Percentiles rank a stretch among this genome's conserved stretches.
These are phyloP conservation scores for Disparrhopalites patrizii DNA, from an alignment of 2,888 invertebrate genomes.

Conservation along the genomic window DNA sequence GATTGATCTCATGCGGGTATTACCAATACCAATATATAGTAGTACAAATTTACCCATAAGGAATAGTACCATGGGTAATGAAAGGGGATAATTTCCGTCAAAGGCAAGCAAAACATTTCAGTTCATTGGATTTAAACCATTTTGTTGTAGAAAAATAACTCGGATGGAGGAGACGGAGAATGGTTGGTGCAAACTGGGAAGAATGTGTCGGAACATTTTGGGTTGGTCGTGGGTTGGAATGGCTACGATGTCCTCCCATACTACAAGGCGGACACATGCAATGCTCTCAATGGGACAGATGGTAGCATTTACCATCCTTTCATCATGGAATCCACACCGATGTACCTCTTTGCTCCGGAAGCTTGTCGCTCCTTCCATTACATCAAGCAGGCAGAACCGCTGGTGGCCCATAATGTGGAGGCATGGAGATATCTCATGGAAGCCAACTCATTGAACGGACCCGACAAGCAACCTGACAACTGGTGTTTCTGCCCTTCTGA, in stretches of 20 bases:
- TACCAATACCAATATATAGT: slow-evolving; percentile 5
- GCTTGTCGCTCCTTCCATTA: slow-evolving; percentile 49
- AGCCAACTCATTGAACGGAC: slow-evolving; percentile 28
- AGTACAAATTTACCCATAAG: too few species aligned
- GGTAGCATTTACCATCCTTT: slow-evolving; percentile 49
- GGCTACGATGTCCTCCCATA: slow-evolving; percentile 33
- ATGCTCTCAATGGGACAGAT: slow-evolving; percentile 47
- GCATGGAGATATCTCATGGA: slow-evolving; percentile 32
- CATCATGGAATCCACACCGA: slow-evolving; percentile 47
- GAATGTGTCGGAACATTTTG: slow-evolving; percentile 34
- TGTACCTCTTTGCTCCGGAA: slow-evolving; percentile 50
- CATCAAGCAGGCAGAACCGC: slow-evolving; percentile 25
- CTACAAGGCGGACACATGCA: slow-evolving; percentile 49
- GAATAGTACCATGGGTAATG: too few species aligned
- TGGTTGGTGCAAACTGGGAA: slow-evolving; percentile 40
- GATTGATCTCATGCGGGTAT: slow-evolving; percentile 22
- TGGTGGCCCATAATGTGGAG: slow-evolving; percentile 32
- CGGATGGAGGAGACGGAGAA: slow-evolving; percentile 34
- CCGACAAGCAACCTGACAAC: slow-evolving; percentile 38
- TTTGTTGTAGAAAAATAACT: slow-evolving; percentile 39
- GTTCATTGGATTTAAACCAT: too few species aligned
- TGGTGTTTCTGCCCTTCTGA: slow-evolving; percentile 41
- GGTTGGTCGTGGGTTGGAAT: slow-evolving; percentile 35
- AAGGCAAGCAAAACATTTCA: too few species aligned
- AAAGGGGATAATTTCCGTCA: too few species aligned